phyloP scores from a whole-genome alignment of 2,113 vertebrate genomes.

The Formicarius rufipectus region DNA sequence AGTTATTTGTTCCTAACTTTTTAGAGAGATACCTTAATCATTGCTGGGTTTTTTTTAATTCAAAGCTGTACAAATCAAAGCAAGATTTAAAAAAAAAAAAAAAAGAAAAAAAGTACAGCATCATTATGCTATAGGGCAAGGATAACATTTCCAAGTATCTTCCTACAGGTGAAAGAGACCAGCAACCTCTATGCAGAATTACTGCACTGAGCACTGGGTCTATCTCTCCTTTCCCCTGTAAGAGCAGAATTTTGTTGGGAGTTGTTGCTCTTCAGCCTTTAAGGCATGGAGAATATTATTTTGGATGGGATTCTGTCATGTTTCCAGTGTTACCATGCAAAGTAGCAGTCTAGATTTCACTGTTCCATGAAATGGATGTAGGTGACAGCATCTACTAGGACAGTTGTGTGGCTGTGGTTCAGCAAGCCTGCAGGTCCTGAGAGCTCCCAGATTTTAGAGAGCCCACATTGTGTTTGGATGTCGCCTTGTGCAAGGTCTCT shows the following conservation, averaged over 20 bases:
- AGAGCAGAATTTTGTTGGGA: neutral
- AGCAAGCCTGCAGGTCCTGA: no score
- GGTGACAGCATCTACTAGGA: neutral
- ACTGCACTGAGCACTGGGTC: accelerated
- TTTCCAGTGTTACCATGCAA: neutral
- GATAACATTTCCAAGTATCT: neutral
- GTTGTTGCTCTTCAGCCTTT: neutral
- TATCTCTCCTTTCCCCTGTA: neutral
- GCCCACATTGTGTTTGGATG: accelerated
- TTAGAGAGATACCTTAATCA: neutral
- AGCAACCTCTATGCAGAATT: accelerated
- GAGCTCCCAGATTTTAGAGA: neutral
- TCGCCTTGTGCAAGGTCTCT: neutral
- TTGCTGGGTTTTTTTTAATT: neutral
- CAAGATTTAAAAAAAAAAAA: neutral
- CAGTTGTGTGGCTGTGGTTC: neutral
- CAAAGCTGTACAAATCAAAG: neutral
- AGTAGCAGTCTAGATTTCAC: accelerated
- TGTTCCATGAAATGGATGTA: no score
- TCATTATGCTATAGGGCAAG: neutral
- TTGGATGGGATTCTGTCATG: neutral
- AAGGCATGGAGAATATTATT: neutral
- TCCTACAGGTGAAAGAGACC: neutral
- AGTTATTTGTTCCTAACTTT: neutral
- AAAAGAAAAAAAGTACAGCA: neutral